A percentile compares a stretch with the other conserved stretches of the same genome.
Evolutionary conservation across 2,113 vertebrate genomes (phyloP).

Genomic region (Epinephelus moara): DNA sequence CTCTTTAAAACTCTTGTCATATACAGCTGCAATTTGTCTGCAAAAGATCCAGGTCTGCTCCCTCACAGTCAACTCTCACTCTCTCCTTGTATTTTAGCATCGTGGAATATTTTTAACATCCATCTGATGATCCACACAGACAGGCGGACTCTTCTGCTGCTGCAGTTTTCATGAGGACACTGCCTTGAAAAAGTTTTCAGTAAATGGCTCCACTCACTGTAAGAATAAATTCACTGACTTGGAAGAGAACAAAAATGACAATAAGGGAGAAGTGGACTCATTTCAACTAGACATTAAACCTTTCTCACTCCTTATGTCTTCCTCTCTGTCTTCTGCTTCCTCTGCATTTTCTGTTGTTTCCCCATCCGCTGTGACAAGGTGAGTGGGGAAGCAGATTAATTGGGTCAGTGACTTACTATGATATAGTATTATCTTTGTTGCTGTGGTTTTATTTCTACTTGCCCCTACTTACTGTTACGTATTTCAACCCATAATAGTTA

Average conservation of each 20-base stretch:
- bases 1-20: not conserved
- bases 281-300: not conserved
- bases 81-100: not conserved
- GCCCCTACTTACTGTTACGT: too few relatives aligned
- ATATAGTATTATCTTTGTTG: too few relatives aligned
- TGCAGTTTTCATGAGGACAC: conserved; percentile 36
- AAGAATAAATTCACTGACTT: not conserved
- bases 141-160: not conserved
- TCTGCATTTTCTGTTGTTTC: not conserved
- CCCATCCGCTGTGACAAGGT: not conserved
- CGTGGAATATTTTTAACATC: not conserved
- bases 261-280: not conserved
- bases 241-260: conserved; percentile 9
- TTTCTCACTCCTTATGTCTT: not conserved
- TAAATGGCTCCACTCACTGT: not conserved
- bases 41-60: not conserved
- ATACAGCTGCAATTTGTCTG: not conserved
- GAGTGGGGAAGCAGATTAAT: too few relatives aligned
- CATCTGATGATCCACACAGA: not conserved
- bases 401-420: too few relatives aligned
- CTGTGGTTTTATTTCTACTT: too few relatives aligned
- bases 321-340: not conserved
- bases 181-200: not conserved
- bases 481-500: too few relatives aligned
- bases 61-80: not conserved